These are phyloP conservation scores for Lamellibrachia columna DNA, from an alignment of 2,888 invertebrate species.

Conservation along the genomic window DNA sequence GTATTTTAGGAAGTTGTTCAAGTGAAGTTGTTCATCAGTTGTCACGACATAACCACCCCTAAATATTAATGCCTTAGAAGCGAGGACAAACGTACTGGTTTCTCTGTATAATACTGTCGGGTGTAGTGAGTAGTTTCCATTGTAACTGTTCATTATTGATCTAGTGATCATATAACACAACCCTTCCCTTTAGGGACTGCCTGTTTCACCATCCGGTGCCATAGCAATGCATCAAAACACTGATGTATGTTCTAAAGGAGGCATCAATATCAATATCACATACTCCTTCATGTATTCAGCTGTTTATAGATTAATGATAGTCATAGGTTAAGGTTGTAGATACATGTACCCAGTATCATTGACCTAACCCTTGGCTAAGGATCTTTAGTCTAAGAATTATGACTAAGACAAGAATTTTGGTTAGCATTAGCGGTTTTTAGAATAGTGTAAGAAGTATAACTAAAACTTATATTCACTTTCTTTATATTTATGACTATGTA, in stretches of 20 bases:
- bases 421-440: no score
- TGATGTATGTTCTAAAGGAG: neutral
- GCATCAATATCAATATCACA: neutral
- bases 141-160: neutral
- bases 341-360: no score
- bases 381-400: no score
- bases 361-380: no score
- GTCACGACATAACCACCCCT: neutral
- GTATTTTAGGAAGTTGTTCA: neutral
- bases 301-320: conserved; percentile 6
- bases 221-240: conserved; percentile 6
- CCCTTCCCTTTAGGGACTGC: neutral
- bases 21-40: neutral
- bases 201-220: neutral
- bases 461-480: no score
- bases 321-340: neutral
- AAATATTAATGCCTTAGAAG: conserved; percentile 9
- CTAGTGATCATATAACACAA: neutral
- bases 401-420: no score
- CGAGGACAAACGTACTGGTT: neutral
- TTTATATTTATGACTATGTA: no score
- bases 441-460: no score
- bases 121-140: neutral
- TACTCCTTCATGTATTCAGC: neutral
- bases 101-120: neutral